Evolutionary conservation across 1,140 invertebrate genomes (phyloP), one percentile per base, ranked within the genome.

Genomic region (Mycetomoellerius zeteki): DNA sequence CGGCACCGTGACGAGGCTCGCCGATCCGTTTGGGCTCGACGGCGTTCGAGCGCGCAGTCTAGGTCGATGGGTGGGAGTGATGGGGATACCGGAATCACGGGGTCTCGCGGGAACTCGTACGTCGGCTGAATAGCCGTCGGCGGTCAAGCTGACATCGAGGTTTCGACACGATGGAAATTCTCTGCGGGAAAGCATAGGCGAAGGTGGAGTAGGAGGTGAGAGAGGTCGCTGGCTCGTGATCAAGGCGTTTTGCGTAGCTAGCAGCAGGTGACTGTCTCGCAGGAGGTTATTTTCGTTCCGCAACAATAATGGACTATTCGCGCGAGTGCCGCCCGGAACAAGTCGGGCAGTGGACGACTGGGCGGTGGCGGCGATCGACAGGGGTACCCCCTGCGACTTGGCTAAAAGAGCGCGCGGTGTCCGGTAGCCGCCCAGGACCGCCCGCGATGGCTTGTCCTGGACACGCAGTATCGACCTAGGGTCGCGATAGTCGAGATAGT

Each of bases 401-500:
- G 92, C 90, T 3, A 93, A 86, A 5, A 94, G 90, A 3, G 94
- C 91, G 3, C 92, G 91, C 1, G 93, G 92, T 12, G 94, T 95
- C 30, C 94, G 92, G 64, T 95, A 95, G 56, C 94, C 94, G 37
- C 94, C 94, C 12, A 95, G 81, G n/a, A 94, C 91, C 1, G 94
- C 94, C 67, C 94, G 91, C 27, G 94, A 94, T 47, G 94, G 94
- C 82, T 93, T 92, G 65, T 92, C 91, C 78, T 93, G 92, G 30
- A 92, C 94, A 50, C 94, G 94, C 12, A 95, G 89, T 69, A 95
- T 94, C 24, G 94, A 91, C 80, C 94, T 93, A 56, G 94, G 94
- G 82, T 95, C 94, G 86, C 94, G 94, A 86, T 95, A 95, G 92
- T 95, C 94, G 93, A 95, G 93, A 93, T 95, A 95, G 93, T 95